phyloP scores from a whole-genome alignment of 1,140 invertebrate genomes.

The Uloborus diversus region DNA sequence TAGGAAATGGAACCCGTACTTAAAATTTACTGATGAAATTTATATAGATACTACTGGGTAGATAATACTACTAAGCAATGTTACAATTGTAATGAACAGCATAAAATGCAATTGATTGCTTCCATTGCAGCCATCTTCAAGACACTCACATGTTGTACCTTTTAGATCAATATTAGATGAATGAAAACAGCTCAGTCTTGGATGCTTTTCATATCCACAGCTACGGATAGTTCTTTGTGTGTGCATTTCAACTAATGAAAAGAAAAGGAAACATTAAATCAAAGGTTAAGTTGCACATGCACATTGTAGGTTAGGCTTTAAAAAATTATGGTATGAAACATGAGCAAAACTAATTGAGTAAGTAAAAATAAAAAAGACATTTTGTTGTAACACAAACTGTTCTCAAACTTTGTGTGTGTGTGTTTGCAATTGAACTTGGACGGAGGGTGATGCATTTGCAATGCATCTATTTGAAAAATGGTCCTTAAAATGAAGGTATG shows the following conservation, averaged over 20 bases:
- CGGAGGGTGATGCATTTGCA: too few relatives aligned
- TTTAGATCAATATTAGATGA: slow-evolving; percentile 41
- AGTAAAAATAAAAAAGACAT: too few relatives aligned
- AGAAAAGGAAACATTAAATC: not conserved
- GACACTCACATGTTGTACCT: slow-evolving; percentile 40
- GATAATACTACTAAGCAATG: not conserved
- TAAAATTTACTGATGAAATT: not conserved
- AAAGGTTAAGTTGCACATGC: not conserved
- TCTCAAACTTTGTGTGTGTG: too few relatives aligned
- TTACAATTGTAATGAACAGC: not conserved
- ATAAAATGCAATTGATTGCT: not conserved
- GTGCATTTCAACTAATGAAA: slow-evolving; percentile 7
- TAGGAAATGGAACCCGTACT: slow-evolving; percentile 13
- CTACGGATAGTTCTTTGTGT: slow-evolving; percentile 29
- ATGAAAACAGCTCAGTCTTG: slow-evolving; percentile 31
- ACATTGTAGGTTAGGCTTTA: too few relatives aligned
- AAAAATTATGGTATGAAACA: too few relatives aligned
- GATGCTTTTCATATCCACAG: slow-evolving; percentile 40
- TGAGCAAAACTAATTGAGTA: too few relatives aligned
- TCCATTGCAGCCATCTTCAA: slow-evolving; percentile 42
- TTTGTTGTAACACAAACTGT: too few relatives aligned
- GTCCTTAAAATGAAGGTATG: too few relatives aligned
- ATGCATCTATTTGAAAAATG: too few relatives aligned
- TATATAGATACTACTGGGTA: not conserved
- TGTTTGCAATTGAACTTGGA: too few relatives aligned